Conservation (phyloP, 2,113 vertebrate species). For the Machaerirhynchus nigripectus region DNA sequence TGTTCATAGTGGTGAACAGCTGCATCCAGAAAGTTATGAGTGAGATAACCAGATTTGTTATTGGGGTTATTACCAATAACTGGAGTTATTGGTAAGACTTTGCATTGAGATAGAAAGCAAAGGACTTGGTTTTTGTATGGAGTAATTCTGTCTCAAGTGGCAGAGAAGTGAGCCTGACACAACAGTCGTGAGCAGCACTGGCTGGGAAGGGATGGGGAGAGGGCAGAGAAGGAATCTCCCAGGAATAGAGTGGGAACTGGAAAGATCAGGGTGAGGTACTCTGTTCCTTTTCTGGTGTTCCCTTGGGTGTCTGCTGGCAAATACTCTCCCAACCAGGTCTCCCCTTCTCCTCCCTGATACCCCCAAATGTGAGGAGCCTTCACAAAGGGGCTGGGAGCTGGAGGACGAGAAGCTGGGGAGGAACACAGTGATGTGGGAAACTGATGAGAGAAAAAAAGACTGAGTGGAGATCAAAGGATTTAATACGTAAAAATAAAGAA, state of each 20-base stretch:
- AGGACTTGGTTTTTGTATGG: background rate
- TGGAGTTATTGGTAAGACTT: background rate
- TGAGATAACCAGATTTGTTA: background rate
- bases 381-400: background rate
- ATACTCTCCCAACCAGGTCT: background rate
- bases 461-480: background rate
- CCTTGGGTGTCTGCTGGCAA: background rate
- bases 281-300: background rate
- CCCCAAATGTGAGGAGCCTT: background rate
- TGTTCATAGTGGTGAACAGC: background rate
- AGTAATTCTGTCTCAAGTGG: background rate
- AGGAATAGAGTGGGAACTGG: background rate
- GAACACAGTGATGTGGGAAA: background rate
- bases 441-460: background rate
- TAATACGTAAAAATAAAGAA: background rate
- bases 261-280: fast-evolving
- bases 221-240: background rate
- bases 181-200: background rate
- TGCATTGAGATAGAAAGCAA: background rate
- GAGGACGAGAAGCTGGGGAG: background rate
- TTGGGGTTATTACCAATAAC: background rate
- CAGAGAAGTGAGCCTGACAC: background rate
- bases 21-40: background rate
- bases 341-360: background rate
- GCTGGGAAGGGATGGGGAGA: background rate